Evolutionary conservation across 1,140 invertebrate genomes (phyloP).

Genomic region (Philotrypesis tridentata): DNA sequence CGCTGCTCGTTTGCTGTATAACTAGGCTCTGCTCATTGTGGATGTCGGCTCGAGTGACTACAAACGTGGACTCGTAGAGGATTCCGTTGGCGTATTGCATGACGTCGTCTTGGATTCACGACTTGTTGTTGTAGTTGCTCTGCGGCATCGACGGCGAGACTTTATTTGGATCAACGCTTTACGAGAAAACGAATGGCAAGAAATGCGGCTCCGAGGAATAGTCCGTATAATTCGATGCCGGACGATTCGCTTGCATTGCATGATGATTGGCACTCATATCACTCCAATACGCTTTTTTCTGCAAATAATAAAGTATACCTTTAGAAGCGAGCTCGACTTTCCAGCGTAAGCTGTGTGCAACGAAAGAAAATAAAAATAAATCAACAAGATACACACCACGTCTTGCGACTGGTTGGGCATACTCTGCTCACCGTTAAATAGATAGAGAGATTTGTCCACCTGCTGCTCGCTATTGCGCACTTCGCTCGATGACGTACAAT

Average conservation of each 20-base stretch:
- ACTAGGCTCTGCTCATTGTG: constrained; percentile 84
- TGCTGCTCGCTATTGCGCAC: constrained; percentile 75
- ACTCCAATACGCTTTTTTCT: constrained; percentile 66
- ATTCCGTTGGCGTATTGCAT: constrained; percentile 75
- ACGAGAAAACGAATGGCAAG: constrained; percentile 78
- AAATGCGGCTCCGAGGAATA: constrained; percentile 78
- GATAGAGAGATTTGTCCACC: constrained; percentile 72
- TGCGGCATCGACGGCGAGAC: constrained; percentile 51
- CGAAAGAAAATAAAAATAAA: too few relatives aligned
- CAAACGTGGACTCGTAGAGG: constrained; percentile 70
- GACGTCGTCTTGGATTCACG: constrained; percentile 72
- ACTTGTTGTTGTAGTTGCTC: constrained; percentile 61
- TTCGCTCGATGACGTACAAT: constrained; percentile 79
- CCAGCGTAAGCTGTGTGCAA: too few relatives aligned
- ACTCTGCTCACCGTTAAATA: constrained; percentile 66
- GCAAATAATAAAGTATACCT: constrained; percentile 51
- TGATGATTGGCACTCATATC: constrained; percentile 55
- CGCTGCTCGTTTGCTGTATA: constrained; percentile 68
- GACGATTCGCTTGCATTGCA: constrained; percentile 45
- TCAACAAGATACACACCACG: constrained; percentile 25
- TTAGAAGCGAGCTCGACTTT: too few relatives aligned
- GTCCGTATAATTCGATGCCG: constrained; percentile 69
- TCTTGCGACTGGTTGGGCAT: constrained; percentile 57
- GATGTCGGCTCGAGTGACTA: constrained; percentile 86
- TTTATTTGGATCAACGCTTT: constrained; percentile 63